phyloP scores from a whole-genome alignment of 2,888 invertebrate species.

The Bembecia ichneumoniformis region DNA sequence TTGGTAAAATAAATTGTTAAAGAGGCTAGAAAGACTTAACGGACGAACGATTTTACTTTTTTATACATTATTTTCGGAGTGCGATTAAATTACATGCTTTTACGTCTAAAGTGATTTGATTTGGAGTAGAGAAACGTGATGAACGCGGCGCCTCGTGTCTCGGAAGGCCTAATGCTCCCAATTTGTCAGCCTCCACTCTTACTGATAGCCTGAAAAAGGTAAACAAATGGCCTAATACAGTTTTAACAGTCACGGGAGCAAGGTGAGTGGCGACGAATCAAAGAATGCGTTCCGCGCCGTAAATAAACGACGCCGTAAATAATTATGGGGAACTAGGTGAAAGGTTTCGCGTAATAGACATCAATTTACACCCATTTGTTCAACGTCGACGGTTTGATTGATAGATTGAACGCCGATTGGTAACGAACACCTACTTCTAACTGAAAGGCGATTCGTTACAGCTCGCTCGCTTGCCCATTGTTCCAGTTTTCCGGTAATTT shows the following conservation, averaged over 20 bases:
- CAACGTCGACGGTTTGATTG: constrained; percentile 30
- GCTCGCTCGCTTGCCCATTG: constrained; percentile 8
- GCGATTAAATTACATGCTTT: background rate
- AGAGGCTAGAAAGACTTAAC: background rate
- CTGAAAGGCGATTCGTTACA: constrained; percentile 33
- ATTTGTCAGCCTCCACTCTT: constrained; percentile 19
- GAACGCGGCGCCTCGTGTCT: background rate
- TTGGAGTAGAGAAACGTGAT: constrained; percentile 2
- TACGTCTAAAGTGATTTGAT: background rate
- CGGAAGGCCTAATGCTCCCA: constrained; percentile 2
- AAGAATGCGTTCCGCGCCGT: constrained; percentile 18
- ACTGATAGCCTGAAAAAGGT: constrained; percentile 15
- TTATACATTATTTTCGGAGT: background rate
- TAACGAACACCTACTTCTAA: constrained; percentile 15
- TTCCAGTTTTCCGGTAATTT: constrained; percentile 1
- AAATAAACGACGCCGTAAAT: constrained; percentile 16
- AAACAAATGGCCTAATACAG: constrained; percentile 10
- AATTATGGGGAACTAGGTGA: constrained; percentile 42
- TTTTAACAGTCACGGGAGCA: constrained; percentile 14
- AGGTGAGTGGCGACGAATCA: constrained; percentile 17
- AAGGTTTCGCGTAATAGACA: constrained; percentile 40
- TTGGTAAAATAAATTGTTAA: no score
- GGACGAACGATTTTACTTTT: background rate
- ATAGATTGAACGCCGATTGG: constrained; percentile 22
- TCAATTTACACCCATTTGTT: constrained; percentile 44